These are phyloP conservation scores for Dipodomys stephensi DNA, from an alignment of 2,113 vertebrate species.

Conservation along the genomic window DNA sequence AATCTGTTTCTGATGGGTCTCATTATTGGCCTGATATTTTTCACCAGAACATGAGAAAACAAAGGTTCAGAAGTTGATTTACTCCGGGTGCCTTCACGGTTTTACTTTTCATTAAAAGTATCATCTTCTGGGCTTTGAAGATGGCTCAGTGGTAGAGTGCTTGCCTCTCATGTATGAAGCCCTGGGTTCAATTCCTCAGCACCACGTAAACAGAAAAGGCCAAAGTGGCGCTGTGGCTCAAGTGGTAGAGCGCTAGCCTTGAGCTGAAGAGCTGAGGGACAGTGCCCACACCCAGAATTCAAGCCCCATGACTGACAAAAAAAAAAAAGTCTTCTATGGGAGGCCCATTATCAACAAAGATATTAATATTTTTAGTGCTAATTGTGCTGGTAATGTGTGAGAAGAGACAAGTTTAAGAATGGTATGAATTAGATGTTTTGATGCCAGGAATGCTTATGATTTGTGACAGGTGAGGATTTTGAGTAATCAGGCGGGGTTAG, in stretches of 20 bases:
- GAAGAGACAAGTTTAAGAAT: slow-evolving; percentile 40
- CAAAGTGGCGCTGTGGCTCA: too few relatives aligned
- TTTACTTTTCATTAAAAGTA: not conserved
- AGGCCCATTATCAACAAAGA: not conserved
- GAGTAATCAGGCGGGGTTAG: slow-evolving; percentile 80
- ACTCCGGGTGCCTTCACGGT: not conserved
- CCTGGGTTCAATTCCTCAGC: too few relatives aligned
- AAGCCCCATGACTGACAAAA: too few relatives aligned
- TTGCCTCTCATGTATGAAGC: too few relatives aligned
- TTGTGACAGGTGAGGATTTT: slow-evolving; percentile 77
- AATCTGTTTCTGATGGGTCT: slow-evolving; percentile 62
- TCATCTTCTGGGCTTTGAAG: not conserved
- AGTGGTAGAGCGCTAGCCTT: too few relatives aligned
- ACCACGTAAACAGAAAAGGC: too few relatives aligned
- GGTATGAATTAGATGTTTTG: slow-evolving; percentile 23
- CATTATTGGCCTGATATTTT: slow-evolving; percentile 50
- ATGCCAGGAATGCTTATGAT: slow-evolving; percentile 71
- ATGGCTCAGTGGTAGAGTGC: too few relatives aligned
- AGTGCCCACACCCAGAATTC: too few relatives aligned
- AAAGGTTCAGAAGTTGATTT: not conserved
- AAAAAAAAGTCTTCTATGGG: not conserved
- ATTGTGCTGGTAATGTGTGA: not conserved
- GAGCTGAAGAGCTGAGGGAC: too few relatives aligned
- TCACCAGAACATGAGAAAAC: not conserved
- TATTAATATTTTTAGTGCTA: not conserved